Base-by-base conservation (phyloP, 2,113 vertebrate species). In the Rhea pennata region DNA sequence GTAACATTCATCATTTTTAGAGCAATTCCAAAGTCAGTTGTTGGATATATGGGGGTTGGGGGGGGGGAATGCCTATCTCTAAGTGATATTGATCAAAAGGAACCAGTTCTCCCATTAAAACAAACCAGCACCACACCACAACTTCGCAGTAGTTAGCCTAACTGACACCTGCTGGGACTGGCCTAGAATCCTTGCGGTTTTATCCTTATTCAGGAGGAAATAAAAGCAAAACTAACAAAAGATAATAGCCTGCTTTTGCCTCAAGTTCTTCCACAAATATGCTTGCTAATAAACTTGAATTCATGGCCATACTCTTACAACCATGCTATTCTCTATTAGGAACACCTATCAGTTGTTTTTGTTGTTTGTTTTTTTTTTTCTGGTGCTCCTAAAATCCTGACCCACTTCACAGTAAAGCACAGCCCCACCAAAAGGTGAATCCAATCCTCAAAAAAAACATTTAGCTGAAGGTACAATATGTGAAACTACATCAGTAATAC, bases 401-500 rank as follows among this genome's bases (percentile, higher is more conserved):
- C 31, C 20, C 23, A 4, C 29, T 65, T 50, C 1, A 16, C 0
- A 0, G 61, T 26, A 58, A 48, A 76, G 20, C 44, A 53, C 65
- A 22, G n/a, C 21, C 27, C 5, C 7, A 4, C 12, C n/a, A 14
- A 19, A 81, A 16, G 36, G 23, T 0, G 0, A 15, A 9, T 46
- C 40, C 36, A 7, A 50, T 22, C 12, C 20, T 73, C 29, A 46
- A 13, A 42, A 42, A 36, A 23, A 36, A 14, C 36, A 5, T 84
- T 39, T 14, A 71, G 17, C 21, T 31, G 10, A 76, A 80, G 64
- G 44, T 14, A 7, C 10, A 5, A 26, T 24, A 31, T 4, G 26
- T 81, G 51, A 29, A 40, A 14, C 4, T 16, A 20, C 39, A 51
- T 20, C 46, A 23, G 46, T 2, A 29, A 54, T 1, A 16, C 0